Evolutionary conservation across 2,113 vertebrate species (phyloP).

Genomic region (Hydropotes inermis): DNA sequence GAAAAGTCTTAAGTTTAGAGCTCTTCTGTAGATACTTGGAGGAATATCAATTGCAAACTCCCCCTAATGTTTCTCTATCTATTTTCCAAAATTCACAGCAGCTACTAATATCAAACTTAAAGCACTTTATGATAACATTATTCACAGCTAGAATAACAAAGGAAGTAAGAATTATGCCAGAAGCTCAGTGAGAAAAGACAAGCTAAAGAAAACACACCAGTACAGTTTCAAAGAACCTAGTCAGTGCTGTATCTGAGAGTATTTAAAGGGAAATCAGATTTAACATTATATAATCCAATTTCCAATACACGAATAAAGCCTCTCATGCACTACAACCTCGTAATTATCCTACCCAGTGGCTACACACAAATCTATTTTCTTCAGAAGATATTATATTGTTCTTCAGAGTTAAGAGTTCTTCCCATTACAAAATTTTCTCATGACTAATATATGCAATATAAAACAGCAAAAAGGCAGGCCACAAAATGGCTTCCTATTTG

Average conservation of each 20-base stretch:
- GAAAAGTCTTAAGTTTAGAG: conserved; percentile 26
- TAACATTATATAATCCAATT: background rate
- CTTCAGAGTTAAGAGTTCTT: background rate
- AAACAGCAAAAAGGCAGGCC: background rate
- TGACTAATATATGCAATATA: background rate
- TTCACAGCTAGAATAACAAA: conserved; percentile 1
- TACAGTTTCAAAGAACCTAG: background rate
- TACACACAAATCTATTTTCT: background rate
- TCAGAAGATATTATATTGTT: conserved; percentile 3
- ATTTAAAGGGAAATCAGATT: background rate
- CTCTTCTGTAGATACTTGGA: conserved; percentile 12
- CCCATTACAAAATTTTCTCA: background rate
- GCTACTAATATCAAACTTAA: conserved; percentile 38
- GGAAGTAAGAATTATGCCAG: background rate
- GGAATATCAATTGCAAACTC: conserved; percentile 24
- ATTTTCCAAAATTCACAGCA: conserved; percentile 37
- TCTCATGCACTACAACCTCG: background rate
- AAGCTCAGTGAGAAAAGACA: background rate
- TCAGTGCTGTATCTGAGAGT: background rate
- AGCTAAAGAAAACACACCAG: background rate
- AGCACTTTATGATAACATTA: conserved; percentile 12
- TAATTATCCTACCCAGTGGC: background rate
- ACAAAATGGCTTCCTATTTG: background rate
- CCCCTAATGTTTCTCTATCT: background rate
- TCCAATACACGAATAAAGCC: background rate